Evolutionary conservation across 2,113 vertebrate genomes (phyloP).

Genomic region (Eubucco bourcierii): DNA sequence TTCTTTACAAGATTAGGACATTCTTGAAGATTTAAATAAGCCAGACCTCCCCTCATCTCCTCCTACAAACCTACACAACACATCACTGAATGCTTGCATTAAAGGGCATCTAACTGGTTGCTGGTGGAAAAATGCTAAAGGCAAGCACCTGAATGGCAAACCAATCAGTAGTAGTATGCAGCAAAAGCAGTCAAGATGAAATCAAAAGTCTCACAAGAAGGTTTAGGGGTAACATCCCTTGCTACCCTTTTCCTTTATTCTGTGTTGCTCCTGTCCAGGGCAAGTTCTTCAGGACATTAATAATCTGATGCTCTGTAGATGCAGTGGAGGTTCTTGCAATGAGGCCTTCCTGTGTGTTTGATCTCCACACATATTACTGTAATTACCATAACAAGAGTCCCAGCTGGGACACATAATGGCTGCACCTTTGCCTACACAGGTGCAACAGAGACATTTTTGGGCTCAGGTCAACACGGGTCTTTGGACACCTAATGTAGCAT

Average conservation of each 20-base stretch:
- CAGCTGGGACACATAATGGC: not conserved
- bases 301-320: not conserved
- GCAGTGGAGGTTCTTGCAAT: not conserved
- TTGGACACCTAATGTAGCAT: not conserved
- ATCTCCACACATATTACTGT: not conserved
- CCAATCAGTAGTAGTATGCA: not conserved
- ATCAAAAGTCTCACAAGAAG: not conserved
- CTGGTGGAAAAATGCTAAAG: not conserved
- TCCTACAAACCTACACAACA: not conserved
- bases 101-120: not conserved
- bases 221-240: not conserved
- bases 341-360: not conserved
- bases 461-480: not conserved
- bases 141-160: not conserved
- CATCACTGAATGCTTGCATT: not conserved
- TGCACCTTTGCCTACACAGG: not conserved
- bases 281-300: not conserved
- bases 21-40: not conserved
- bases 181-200: not conserved
- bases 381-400: not conserved
- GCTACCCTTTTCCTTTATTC: not conserved
- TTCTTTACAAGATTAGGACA: constrained; percentile 15
- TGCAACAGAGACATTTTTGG: not conserved
- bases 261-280: not conserved
- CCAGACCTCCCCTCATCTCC: not conserved